Conservation (phyloP, 2,888 invertebrate species). For the Cosmia trapezina region DNA sequence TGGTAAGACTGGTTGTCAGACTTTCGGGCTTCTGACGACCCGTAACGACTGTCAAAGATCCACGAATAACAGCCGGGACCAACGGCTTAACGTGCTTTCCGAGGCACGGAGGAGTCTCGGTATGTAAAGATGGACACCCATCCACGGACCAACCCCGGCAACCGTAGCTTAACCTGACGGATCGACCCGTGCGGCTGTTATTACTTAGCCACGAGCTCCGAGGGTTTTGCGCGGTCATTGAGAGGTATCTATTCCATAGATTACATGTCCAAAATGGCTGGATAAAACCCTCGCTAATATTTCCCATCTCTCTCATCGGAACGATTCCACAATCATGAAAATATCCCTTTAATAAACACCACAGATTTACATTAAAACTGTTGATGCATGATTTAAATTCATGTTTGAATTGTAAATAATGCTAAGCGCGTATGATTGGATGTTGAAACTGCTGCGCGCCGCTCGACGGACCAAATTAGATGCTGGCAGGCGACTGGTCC, state of each 20-base stretch:
- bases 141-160: too few relatives aligned
- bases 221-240: not conserved
- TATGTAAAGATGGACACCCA: too few relatives aligned
- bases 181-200: too few relatives aligned
- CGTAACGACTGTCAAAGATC: too few relatives aligned
- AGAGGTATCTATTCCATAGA: not conserved
- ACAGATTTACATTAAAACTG: conserved; percentile 8
- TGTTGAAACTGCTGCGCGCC: conserved; percentile 76
- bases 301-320: not conserved
- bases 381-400: conserved; percentile 57
- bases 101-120: too few relatives aligned
- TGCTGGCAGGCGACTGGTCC: conserved; percentile 78
- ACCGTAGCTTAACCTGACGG: too few relatives aligned
- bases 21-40: too few relatives aligned
- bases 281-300: not conserved
- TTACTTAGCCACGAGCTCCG: too few relatives aligned
- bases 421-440: conserved; percentile 64
- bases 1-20: too few relatives aligned
- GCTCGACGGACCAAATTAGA: conserved; percentile 80
- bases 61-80: too few relatives aligned
- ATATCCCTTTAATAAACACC: not conserved
- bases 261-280: not conserved
- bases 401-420: conserved; percentile 69
- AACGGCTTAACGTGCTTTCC: too few relatives aligned
- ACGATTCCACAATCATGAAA: not conserved